These are phyloP conservation scores for Amblyjoppa proteus DNA, from an alignment of 2,888 invertebrate genomes.

Conservation along the genomic window DNA sequence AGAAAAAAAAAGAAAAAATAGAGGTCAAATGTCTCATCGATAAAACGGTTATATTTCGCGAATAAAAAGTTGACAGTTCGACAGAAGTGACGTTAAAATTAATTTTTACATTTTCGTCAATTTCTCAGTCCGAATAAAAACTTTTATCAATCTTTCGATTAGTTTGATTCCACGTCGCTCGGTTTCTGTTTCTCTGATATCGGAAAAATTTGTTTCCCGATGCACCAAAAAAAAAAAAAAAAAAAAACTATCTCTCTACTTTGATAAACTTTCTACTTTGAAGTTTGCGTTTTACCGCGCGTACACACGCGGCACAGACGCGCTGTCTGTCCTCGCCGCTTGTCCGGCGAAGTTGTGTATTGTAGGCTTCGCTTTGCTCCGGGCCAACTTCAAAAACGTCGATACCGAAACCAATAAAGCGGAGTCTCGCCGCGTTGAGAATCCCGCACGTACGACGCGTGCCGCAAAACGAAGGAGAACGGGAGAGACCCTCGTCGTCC, in stretches of 20 bases:
- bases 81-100: neutral
- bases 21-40: neutral
- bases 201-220: neutral
- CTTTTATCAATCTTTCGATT: neutral
- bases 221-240: neutral
- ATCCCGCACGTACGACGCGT: conserved; percentile 7
- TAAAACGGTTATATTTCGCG: neutral
- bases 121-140: neutral
- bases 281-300: neutral
- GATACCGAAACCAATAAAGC: conserved; percentile 63
- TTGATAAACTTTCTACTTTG: neutral
- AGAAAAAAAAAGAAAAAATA: neutral
- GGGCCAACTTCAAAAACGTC: conserved; percentile 47
- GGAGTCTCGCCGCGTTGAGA: conserved; percentile 20
- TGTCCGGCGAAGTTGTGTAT: conserved; percentile 18
- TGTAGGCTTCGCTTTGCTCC: conserved; percentile 31
- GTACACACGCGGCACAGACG: neutral
- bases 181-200: neutral
- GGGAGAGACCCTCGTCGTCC: conserved; percentile 30
- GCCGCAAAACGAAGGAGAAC: conserved; percentile 5
- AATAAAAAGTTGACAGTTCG: neutral
- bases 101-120: too few species aligned
- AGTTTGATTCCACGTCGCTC: neutral
- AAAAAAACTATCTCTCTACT: neutral
- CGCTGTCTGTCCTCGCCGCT: neutral